Evolutionary conservation across 2,888 invertebrate genomes (phyloP).

Genomic region (Ischnus inquisitorius): DNA sequence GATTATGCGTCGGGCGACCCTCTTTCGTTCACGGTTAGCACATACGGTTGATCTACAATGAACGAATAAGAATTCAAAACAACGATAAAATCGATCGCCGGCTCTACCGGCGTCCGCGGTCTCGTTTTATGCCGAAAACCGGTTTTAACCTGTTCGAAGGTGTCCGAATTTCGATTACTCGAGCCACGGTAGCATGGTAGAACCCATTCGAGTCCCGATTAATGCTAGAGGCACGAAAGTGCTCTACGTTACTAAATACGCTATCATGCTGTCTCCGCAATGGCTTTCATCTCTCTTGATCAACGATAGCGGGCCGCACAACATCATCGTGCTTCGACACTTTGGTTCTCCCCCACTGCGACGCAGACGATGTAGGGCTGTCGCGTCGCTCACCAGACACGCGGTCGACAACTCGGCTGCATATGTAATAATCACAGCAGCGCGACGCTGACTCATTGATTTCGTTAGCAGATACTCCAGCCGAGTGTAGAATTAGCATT

Average conservation of each 20-base stretch:
- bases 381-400: slow-evolving; percentile 51
- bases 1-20: slow-evolving; percentile 66
- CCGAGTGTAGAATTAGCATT: slow-evolving; percentile 74
- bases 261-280: background rate
- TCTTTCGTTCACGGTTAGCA: slow-evolving; percentile 22
- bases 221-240: background rate
- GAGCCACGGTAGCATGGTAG: background rate
- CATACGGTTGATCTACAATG: slow-evolving; percentile 67
- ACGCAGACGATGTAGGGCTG: slow-evolving; percentile 20
- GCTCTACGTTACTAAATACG: background rate
- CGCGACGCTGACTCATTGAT: slow-evolving; percentile 79
- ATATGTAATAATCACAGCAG: slow-evolving; percentile 75
- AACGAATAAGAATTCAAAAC: slow-evolving; percentile 80
- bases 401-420: slow-evolving; percentile 71
- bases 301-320: slow-evolving; percentile 57
- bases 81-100: slow-evolving; percentile 80
- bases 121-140: background rate
- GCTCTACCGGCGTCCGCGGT: slow-evolving; percentile 65
- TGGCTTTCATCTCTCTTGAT: slow-evolving; percentile 55
- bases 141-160: background rate
- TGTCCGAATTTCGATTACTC: background rate
- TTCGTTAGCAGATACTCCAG: slow-evolving; percentile 74
- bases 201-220: background rate
- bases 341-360: slow-evolving; percentile 22
- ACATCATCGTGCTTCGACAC: slow-evolving; percentile 26